Evolutionary conservation across 35 echinoderm and acorn worm genomes (phyloP).

Genomic region (Lytechinus pictus): DNA sequence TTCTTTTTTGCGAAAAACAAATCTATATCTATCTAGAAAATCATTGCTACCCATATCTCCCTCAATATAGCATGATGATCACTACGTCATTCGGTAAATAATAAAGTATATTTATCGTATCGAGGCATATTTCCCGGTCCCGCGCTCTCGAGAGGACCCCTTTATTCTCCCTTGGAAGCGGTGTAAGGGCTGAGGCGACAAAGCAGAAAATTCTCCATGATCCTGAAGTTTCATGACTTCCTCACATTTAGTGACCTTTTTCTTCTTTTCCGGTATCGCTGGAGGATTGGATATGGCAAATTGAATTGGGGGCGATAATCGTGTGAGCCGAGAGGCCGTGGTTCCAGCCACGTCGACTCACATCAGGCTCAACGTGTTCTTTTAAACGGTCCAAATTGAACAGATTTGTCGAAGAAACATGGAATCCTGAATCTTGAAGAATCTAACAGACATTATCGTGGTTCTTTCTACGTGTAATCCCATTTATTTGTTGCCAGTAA

Average conservation of each 20-base stretch:
- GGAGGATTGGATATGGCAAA: not conserved
- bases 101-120: not conserved
- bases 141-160: not conserved
- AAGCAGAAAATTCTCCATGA: not conserved
- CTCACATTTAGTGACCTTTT: not conserved
- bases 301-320: conserved; percentile 1
- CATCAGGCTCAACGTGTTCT: not conserved
- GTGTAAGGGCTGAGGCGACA: not conserved
- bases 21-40: no score
- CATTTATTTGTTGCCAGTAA: no score
- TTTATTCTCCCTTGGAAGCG: not conserved
- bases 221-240: not conserved
- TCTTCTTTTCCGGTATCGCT: not conserved
- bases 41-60: no score
- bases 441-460: no score
- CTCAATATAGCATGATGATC: no score
- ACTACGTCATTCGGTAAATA: no score
- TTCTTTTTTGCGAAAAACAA: no score
- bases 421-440: not conserved
- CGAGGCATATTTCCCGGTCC: not conserved
- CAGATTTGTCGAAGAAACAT: not conserved
- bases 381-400: not conserved
- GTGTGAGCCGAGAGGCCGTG: not conserved
- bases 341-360: not conserved
- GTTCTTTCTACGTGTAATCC: no score